Evolutionary conservation across 2,797 vertebrate species (phyloP), one percentile per base, ranked within the genome.

Genomic region (Lophura swinhoii): DNA sequence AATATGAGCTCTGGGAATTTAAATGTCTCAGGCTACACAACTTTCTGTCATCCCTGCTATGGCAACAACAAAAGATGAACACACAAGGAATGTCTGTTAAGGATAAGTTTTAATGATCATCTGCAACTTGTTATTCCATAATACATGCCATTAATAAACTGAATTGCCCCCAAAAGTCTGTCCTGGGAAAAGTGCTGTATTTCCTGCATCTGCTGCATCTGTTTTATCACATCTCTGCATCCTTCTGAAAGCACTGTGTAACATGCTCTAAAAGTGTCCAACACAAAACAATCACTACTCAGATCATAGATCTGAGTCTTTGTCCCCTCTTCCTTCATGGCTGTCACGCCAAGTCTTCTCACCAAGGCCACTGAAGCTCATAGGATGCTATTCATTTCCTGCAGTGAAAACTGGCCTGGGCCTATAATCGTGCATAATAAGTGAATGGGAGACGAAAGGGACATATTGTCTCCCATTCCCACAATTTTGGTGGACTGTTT

Each of bases 71-170:
- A 90, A 90, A 95, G 92, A 95, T 59, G 68, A 92, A 96, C 95
- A 69, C 90, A 93, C 22, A 77, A 94, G 91, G 89, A 97, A 96
- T 95, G 90, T 95, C 95, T 97, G 92, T 94, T 96, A 93, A 96
- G 90, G 90, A 96, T 97, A 86, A 97, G 77, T 96, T 97, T 97
- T 96, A 97, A 97, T 96, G 97, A 96, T 97, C 96, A 96, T 97
- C 97, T 98, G 97, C 89, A 97, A 96, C 93, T 96, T 93, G 92
- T 97, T 98, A 97, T 94, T 97, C 90, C 74, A 94, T 88, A 97
- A 95, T 96, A 91, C 63, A 87, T 95, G 92, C 94, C 71, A 69
- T 97, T 97, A 97, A 97, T 97, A 97, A 97, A 97, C 68, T 78
- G 90, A 97, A 96, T 97, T 97, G 96, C 91, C 96, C 96, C 87